Percentiles rank a stretch among this genome's conserved stretches.
Evolutionary conservation across 2,888 invertebrate genomes (phyloP).

Genomic region (Euproctis similis): DNA sequence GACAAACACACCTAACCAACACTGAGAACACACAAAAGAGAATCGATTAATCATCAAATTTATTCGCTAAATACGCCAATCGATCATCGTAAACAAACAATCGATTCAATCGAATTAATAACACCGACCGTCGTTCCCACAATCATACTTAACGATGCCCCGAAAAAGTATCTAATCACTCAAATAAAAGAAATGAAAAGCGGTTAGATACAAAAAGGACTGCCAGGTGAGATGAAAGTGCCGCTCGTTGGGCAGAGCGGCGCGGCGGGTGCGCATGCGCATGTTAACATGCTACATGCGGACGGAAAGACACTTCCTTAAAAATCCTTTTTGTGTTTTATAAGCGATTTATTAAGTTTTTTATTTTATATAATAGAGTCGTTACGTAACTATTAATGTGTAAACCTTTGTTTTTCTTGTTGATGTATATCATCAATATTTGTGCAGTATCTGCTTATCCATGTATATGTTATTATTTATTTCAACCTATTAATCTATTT

Average conservation of each 20-base stretch:
- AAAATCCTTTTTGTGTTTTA: conserved; percentile 18
- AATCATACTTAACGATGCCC: conserved; percentile 53
- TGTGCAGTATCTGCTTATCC: too few relatives aligned
- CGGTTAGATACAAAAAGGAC: conserved; percentile 43
- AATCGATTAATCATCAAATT: conserved; percentile 23
- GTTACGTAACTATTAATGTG: too few relatives aligned
- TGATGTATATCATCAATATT: too few relatives aligned
- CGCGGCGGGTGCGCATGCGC: conserved; percentile 36
- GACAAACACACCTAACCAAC: conserved; percentile 13
- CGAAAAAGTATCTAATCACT: conserved; percentile 54
- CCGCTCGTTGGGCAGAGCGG: conserved; percentile 31
- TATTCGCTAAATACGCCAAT: conserved; percentile 22
- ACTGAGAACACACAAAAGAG: conserved; percentile 11
- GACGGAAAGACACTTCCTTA: conserved; percentile 56
- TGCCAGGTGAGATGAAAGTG: conserved; percentile 64
- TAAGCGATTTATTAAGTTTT: conserved; percentile 7
- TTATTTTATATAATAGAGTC: too few relatives aligned
- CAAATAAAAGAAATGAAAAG: conserved; percentile 46
- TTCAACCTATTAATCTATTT: too few relatives aligned
- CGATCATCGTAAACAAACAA: conserved; percentile 41
- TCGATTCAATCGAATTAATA: conserved; percentile 61
- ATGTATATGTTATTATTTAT: too few relatives aligned
- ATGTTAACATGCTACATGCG: conserved; percentile 47
- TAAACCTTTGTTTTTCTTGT: too few relatives aligned
- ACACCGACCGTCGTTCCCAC: conserved; percentile 59